Conservation (phyloP, 2,113 vertebrate species). For the Syngnathoides biaculeatus region DNA sequence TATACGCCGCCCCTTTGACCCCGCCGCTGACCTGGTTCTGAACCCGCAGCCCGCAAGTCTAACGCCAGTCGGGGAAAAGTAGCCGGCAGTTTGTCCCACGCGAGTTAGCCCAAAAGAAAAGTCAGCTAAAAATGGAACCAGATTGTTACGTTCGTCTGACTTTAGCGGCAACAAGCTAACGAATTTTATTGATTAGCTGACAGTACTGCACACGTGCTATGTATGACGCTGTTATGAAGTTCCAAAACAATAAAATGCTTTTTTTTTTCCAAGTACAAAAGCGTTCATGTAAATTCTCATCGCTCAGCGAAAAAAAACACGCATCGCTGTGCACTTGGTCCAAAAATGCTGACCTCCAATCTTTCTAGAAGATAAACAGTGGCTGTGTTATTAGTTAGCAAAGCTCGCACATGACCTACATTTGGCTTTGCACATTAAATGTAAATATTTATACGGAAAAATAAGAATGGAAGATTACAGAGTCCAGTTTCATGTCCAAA, state of each 20-base stretch:
- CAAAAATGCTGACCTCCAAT: neutral
- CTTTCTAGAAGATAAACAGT: neutral
- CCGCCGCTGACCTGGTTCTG: neutral
- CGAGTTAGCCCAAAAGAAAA: neutral
- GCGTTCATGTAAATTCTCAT: too few relatives aligned
- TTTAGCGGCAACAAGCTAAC: neutral
- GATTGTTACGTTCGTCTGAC: neutral
- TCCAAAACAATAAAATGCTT: too few relatives aligned
- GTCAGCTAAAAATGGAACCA: neutral
- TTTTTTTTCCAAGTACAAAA: too few relatives aligned
- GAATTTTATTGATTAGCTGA: neutral
- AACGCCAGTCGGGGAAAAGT: neutral
- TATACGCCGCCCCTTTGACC: neutral
- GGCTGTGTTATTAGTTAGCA: conserved; percentile 36
- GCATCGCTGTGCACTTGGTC: too few relatives aligned
- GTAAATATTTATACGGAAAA: conserved; percentile 58
- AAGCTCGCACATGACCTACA: conserved; percentile 42
- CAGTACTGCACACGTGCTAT: too few relatives aligned
- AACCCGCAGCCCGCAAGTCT: neutral
- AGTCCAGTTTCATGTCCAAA: conserved; percentile 28
- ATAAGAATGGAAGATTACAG: conserved; percentile 26
- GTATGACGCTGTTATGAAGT: too few relatives aligned
- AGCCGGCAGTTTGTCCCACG: neutral
- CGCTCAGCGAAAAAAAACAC: too few relatives aligned
- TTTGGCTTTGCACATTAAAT: conserved; percentile 49